Base-by-base conservation (phyloP, 2,888 invertebrate species). In the Hypena proboscidalis region DNA sequence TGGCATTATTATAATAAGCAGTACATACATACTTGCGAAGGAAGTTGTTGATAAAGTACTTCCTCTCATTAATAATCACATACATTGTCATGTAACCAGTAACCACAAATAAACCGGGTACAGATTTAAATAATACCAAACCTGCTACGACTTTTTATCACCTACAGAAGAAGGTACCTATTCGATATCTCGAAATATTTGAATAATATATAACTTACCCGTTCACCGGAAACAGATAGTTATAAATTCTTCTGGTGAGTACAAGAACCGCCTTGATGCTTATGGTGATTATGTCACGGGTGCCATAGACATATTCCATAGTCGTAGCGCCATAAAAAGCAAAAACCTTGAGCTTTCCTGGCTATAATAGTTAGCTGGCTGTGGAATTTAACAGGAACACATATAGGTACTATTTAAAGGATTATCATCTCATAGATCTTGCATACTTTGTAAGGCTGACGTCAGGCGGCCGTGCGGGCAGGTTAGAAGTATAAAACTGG, bases 281-380 rank as follows among this genome's bases (percentile, higher is more conserved):
- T 60, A 67, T 65, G 64, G 62, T 58, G 70, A 70, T 77, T 77
- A 71, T 70, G 70, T 75, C 77, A 77, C 56, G 50, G 52, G 58
- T 38, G 62, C 44, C 56, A 60, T 58, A 70, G 65, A 62, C 56
- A 58, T 74, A 78, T 79, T 73, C 78, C 45, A 45, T 41, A 48
- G 60, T 30, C 67, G 73, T 77, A 67, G 33, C 40, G 47, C 51
- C 27, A 61, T 61, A 59, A 70, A 70, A 73, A 67, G 50, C 34
- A 37, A 17, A 31, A 27, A 45, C 54, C 54, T 44, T 57, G 57
- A 39, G 33, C 13, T 44, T 38, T 26, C 43, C 43, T 48, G 52
- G 36, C 37, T 59, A 17, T 20, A 1, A 6, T 14, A n/a, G 3
- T 17, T 17, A 17, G 17, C 3, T 17, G 4, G 17, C 5, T 15